Evolutionary conservation across 2,888 invertebrate species (phyloP).

Genomic region (Philopedon plagiatum): DNA sequence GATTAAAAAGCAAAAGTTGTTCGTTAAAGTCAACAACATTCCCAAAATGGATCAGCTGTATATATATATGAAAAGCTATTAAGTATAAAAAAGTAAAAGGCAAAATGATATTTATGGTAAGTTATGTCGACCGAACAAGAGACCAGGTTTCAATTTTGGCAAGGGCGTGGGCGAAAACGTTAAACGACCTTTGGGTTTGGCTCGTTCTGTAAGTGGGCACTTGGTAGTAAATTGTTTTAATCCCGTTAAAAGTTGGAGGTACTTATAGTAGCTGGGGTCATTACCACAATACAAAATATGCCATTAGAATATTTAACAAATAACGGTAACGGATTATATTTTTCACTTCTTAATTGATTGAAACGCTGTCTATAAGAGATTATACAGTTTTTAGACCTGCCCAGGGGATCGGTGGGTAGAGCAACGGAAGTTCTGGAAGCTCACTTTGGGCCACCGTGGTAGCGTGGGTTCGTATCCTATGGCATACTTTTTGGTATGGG

Average conservation of each 20-base stretch:
- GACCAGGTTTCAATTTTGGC: slow-evolving; percentile 2
- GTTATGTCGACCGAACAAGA: neutral
- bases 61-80: slow-evolving; percentile 27
- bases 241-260: neutral
- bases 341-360: too few species aligned
- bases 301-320: too few species aligned
- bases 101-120: slow-evolving; percentile 5
- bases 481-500: too few species aligned
- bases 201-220: neutral
- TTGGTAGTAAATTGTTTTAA: neutral
- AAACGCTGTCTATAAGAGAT: too few species aligned
- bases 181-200: neutral
- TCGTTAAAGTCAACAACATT: slow-evolving; percentile 35
- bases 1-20: slow-evolving; percentile 17
- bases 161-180: neutral
- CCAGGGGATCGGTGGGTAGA: too few species aligned
- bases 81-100: slow-evolving; percentile 48
- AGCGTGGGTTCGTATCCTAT: too few species aligned
- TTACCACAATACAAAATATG: neutral
- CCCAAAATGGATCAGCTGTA: slow-evolving; percentile 28
- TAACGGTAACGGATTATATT: too few species aligned
- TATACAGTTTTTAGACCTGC: too few species aligned
- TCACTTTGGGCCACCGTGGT: too few species aligned
- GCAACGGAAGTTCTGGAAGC: too few species aligned
- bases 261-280: neutral